Evolutionary conservation across 2,888 invertebrate genomes (phyloP).

Genomic region (Vanessa cardui): DNA sequence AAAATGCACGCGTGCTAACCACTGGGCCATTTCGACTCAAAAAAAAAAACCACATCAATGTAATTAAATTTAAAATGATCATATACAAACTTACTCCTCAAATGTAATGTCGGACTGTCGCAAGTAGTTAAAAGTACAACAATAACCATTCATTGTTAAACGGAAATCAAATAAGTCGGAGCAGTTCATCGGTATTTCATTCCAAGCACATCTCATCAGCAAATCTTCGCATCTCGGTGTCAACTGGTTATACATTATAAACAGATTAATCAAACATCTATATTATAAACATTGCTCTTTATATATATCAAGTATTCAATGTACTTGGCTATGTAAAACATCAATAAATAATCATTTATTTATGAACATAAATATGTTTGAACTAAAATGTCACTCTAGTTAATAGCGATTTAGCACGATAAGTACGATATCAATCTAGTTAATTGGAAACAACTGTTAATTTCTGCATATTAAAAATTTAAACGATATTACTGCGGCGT

Average conservation of each 20-base stretch:
- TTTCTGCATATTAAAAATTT: neutral
- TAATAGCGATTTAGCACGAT: slow-evolving; percentile 7
- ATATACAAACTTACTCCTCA: slow-evolving; percentile 55
- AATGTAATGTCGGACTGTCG: slow-evolving; percentile 66
- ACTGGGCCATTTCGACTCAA: no score
- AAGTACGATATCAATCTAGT: neutral
- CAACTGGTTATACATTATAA: slow-evolving; percentile 55
- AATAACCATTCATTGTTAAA: slow-evolving; percentile 83
- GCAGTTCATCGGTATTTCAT: slow-evolving; percentile 67
- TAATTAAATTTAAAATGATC: neutral
- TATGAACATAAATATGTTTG: neutral
- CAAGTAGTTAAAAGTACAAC: slow-evolving; percentile 84
- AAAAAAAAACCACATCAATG: no score
- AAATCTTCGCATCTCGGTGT: slow-evolving; percentile 77
- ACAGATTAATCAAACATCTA: no score
- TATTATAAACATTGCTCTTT: no score
- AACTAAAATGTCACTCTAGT: neutral
- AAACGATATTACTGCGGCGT: no score
- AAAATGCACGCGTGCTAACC: no score
- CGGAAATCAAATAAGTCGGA: slow-evolving; percentile 77
- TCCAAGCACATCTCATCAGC: slow-evolving; percentile 78
- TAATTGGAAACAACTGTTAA: neutral
- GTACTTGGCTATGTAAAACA: neutral
- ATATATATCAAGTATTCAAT: no score
- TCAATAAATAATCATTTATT: neutral